Conservation (phyloP, 2,888 invertebrate genomes). For the Cataglyphis cursor region DNA sequence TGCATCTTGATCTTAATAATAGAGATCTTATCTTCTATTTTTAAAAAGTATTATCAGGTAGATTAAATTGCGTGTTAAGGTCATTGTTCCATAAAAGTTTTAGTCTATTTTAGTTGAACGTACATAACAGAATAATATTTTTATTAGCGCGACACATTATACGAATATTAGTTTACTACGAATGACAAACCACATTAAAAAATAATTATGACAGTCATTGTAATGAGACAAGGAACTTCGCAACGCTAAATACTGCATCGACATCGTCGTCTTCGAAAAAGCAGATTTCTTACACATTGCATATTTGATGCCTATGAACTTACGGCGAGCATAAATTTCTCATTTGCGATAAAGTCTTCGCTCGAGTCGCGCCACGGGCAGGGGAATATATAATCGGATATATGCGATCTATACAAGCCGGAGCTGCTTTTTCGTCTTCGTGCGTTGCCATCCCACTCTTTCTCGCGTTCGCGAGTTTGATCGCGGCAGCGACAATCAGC, state of each 20-base stretch:
- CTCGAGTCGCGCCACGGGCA: conserved; percentile 64
- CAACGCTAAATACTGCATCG: conserved; percentile 17
- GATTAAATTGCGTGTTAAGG: too few species aligned
- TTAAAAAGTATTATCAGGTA: not conserved
- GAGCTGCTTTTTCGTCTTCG: conserved; percentile 61
- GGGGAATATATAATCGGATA: conserved; percentile 73
- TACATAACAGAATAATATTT: not conserved
- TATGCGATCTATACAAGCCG: conserved; percentile 59
- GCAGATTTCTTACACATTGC: conserved; percentile 20
- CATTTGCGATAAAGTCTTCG: conserved; percentile 71
- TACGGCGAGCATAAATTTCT: conserved; percentile 73
- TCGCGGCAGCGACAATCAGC: conserved; percentile 63
- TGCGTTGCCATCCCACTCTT: not conserved
- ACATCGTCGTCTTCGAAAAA: not conserved
- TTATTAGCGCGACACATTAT: not conserved
- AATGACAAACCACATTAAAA: not conserved
- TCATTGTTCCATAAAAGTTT: too few species aligned
- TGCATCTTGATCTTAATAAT: not conserved
- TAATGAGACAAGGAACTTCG: not conserved
- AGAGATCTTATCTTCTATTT: not conserved
- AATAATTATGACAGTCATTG: not conserved
- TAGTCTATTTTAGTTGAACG: too few species aligned
- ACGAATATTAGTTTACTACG: not conserved
- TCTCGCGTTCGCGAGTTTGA: conserved; percentile 40
- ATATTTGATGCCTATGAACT: conserved; percentile 61